Percentiles rank a stretch among this genome's conserved stretches.
These are phyloP conservation scores for Mythimna impura DNA, from an alignment of 2,888 invertebrate species.

Conservation along the genomic window DNA sequence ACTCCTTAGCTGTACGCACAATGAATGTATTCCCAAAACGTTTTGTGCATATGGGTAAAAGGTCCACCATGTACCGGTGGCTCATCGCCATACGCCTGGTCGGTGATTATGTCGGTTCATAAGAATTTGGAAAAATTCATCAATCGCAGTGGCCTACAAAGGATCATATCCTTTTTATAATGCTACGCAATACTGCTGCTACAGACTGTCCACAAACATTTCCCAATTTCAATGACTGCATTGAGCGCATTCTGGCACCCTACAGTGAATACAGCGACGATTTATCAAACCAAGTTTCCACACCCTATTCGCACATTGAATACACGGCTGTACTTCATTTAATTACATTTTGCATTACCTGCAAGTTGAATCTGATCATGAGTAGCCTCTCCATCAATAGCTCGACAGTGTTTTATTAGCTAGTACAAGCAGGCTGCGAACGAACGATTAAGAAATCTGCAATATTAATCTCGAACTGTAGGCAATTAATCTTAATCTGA, in stretches of 20 bases:
- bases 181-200: too few species aligned
- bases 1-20: too few species aligned
- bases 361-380: conserved; percentile 25
- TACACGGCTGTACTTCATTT: conserved; percentile 9
- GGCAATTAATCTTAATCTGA: conserved; percentile 45
- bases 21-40: too few species aligned
- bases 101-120: neutral
- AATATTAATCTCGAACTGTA: conserved; percentile 39
- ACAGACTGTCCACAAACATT: neutral
- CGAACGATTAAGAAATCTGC: conserved; percentile 35
- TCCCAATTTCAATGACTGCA: neutral
- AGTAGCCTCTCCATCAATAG: conserved; percentile 40
- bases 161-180: too few species aligned
- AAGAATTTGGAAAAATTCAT: neutral
- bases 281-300: neutral
- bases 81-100: too few species aligned
- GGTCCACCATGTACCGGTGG: too few species aligned
- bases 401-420: conserved; percentile 47
- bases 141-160: neutral
- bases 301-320: neutral
- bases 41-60: too few species aligned
- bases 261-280: neutral
- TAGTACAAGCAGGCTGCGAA: neutral
- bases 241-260: neutral
- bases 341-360: conserved; percentile 11